Conservation (phyloP, 2,888 invertebrate genomes). For the Xanthia togata region DNA sequence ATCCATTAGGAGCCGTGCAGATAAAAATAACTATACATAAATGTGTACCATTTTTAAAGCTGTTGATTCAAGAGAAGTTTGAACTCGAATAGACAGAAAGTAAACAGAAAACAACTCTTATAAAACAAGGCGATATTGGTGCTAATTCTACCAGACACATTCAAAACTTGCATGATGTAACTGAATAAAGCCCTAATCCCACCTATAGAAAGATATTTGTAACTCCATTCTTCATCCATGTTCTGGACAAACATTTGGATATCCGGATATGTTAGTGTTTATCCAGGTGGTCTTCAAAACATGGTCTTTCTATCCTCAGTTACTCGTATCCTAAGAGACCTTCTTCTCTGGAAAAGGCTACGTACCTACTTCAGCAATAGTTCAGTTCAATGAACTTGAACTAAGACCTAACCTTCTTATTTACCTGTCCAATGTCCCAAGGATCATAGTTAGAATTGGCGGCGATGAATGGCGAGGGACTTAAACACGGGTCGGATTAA, state of each 20-base stretch:
- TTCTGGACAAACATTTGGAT: not conserved
- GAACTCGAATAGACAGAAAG: not conserved
- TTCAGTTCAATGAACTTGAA: not conserved
- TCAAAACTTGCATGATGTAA: not conserved
- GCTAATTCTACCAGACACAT: too few relatives aligned
- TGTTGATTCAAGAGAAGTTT: constrained; percentile 9
- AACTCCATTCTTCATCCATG: too few relatives aligned
- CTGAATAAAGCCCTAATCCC: not conserved
- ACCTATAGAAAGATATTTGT: not conserved
- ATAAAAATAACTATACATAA: constrained; percentile 60
- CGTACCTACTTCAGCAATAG: not conserved
- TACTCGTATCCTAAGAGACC: not conserved
- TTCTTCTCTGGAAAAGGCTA: not conserved
- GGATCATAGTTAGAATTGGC: constrained; percentile 24
- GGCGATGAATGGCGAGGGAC: constrained; percentile 37
- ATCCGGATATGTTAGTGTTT: not conserved
- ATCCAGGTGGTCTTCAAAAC: too few relatives aligned
- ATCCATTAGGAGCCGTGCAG: constrained; percentile 55
- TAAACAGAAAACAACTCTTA: not conserved
- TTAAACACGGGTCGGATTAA: constrained; percentile 30
- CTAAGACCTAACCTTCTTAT: constrained; percentile 8
- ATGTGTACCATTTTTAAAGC: constrained; percentile 57
- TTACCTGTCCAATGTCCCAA: constrained; percentile 1
- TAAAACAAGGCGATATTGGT: not conserved
- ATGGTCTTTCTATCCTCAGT: not conserved